phyloP scores from a whole-genome alignment of 2,888 invertebrate genomes.

The Sarcophaga carnaria region DNA sequence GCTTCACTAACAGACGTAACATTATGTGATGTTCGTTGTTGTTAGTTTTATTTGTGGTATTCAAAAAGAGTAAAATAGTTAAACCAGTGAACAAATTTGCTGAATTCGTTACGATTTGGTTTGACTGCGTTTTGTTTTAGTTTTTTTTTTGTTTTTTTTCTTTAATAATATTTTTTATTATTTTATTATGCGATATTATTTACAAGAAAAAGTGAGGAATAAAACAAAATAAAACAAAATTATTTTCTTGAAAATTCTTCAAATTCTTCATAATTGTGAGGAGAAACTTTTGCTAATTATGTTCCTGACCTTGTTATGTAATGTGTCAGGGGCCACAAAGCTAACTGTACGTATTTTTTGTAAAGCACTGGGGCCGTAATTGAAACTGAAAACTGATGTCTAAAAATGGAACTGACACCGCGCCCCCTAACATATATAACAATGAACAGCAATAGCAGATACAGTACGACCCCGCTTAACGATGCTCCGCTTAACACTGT shows the following conservation, averaged over 20 bases:
- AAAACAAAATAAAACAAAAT: neutral
- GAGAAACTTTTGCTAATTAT: too few species aligned
- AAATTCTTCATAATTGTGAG: neutral
- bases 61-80: constrained; percentile 36
- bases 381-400: too few species aligned
- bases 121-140: neutral
- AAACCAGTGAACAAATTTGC: constrained; percentile 58
- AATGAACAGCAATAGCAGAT: too few species aligned
- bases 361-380: too few species aligned
- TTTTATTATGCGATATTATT: neutral
- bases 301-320: too few species aligned
- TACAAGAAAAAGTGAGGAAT: constrained; percentile 21
- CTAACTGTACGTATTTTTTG: too few species aligned
- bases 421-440: too few species aligned
- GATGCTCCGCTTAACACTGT: too few species aligned
- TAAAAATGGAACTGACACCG: too few species aligned
- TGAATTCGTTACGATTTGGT: constrained; percentile 7
- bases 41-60: neutral
- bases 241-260: neutral
- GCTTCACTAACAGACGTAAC: constrained; percentile 47
- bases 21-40: neutral
- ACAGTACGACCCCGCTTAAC: too few species aligned
- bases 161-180: neutral
- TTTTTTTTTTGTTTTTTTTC: too few species aligned
- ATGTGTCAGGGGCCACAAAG: too few species aligned